Percentiles rank a stretch among this genome's conserved stretches.
These are phyloP conservation scores for Poecilia gillii DNA, from an alignment of 2,797 vertebrate species.

Conservation along the genomic window DNA sequence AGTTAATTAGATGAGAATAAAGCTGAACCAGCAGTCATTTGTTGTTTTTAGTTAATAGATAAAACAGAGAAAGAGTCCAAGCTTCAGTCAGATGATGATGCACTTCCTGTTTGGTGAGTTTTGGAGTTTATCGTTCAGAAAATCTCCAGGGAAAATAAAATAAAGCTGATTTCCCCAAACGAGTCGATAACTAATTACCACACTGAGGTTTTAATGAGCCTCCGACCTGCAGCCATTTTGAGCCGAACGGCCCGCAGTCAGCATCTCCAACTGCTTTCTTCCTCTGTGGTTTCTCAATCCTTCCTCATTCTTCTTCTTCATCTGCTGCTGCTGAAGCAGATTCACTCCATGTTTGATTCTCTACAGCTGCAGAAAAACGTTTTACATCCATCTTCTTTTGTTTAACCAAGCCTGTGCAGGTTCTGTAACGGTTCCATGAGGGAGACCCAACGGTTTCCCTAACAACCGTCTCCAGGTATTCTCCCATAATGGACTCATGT, in stretches of 20 bases:
- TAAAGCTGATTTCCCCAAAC: slow-evolving; percentile 55
- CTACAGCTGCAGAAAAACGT: slow-evolving; percentile 7
- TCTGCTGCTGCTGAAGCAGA: slow-evolving; percentile 8
- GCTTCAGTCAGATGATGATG: background rate
- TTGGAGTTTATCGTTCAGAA: slow-evolving; percentile 15
- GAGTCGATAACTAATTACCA: slow-evolving; percentile 70
- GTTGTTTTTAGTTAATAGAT: background rate
- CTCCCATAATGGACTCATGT: background rate
- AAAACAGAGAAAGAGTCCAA: background rate
- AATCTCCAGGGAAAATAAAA: slow-evolving; percentile 38
- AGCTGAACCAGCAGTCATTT: background rate
- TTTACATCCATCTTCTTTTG: background rate
- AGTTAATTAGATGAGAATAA: background rate
- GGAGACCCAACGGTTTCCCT: background rate
- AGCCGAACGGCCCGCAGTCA: slow-evolving; percentile 24
- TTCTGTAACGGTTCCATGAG: background rate
- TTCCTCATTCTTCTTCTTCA: slow-evolving; percentile 9
- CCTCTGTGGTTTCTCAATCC: slow-evolving; percentile 10
- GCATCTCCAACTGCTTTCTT: slow-evolving; percentile 10
- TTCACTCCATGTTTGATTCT: slow-evolving; percentile 32
- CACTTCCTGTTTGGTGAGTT: background rate
- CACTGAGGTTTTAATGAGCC: slow-evolving; percentile 72
- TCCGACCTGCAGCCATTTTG: slow-evolving; percentile 22
- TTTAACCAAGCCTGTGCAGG: background rate
- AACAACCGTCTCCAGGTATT: background rate